Base-by-base conservation (phyloP, 2,888 invertebrate species). In the Agapostemon virescens region DNA sequence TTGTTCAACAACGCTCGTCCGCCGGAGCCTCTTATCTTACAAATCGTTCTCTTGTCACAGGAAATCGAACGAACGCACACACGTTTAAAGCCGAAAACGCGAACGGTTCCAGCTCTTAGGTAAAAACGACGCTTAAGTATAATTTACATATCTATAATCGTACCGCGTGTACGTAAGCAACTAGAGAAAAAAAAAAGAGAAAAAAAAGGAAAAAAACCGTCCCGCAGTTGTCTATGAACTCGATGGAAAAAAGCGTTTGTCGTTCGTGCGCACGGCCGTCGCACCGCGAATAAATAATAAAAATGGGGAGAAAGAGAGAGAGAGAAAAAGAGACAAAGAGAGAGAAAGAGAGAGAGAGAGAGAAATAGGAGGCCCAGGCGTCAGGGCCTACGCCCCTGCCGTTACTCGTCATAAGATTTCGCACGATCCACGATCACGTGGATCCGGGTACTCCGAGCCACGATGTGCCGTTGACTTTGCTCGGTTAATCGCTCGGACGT, bases 191-290 rank as follows among this genome's bases (percentile, higher is more conserved):
- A 82, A 86, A 84, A 67, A 15, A 6, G n/a, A n/a, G n/a, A 45
- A 45, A 82, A 82, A 36, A 52, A 11, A 45, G 11, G 7, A 26
- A 55, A 52, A 55, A 82, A 84, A 86, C 83, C 82, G 85, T 86
- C 85, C 84, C 69, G 84, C 86, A 86, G 83, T 86, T 85, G 77
- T 83, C 42, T 71, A 36, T 74, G 69, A 36, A 75, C 40, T 77
- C 64, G 49, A 71, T 77, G 74, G 63, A 73, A 73, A 49, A 52
- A 74, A 71, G 38, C 63, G 36, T 69, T 74, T 77, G 76, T 69
- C 64, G 69, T 63, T 64, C 45, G 76, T 75, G 75, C 69, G 77
- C 73, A 79, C 79, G 74, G 69, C 17, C 76, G 73, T 76, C 83
- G 76, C 77, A 79, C 66, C 78, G 63, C 76, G 70, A 81, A 78